phyloP scores from a whole-genome alignment of 2,888 invertebrate genomes.

The Petrolisthes cinctipes region DNA sequence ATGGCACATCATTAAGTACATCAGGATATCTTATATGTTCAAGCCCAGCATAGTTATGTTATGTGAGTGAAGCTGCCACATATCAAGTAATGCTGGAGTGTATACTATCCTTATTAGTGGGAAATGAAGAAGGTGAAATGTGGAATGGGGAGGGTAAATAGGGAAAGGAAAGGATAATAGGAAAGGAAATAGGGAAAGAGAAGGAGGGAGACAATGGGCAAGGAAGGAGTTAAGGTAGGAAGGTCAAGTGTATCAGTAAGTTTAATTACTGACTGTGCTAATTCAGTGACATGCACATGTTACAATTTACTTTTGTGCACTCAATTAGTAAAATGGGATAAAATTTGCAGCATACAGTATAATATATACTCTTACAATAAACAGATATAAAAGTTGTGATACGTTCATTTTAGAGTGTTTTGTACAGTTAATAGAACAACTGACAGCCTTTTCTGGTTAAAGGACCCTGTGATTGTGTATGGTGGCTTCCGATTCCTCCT shows the following conservation, averaged over 20 bases:
- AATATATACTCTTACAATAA: slow-evolving; percentile 50
- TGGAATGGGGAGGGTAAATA: slow-evolving; percentile 11
- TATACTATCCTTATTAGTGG: background rate
- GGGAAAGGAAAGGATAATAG: background rate
- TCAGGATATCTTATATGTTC: slow-evolving; percentile 51
- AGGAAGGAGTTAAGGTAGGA: background rate
- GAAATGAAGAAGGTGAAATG: too few relatives aligned
- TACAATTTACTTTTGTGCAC: slow-evolving; percentile 30
- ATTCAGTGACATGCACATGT: slow-evolving; percentile 15
- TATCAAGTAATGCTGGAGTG: slow-evolving; percentile 29
- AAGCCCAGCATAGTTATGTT: slow-evolving; percentile 25
- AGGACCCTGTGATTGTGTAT: too few relatives aligned
- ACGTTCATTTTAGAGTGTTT: slow-evolving; percentile 41
- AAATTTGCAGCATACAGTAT: slow-evolving; percentile 57
- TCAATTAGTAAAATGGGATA: slow-evolving; percentile 53
- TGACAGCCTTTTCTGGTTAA: slow-evolving; percentile 30
- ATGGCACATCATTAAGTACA: slow-evolving; percentile 60
- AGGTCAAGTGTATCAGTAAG: background rate
- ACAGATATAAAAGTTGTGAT: slow-evolving; percentile 56
- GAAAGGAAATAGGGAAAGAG: background rate
- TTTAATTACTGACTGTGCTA: slow-evolving; percentile 45
- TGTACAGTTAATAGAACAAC: slow-evolving; percentile 55
- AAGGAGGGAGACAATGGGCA: background rate
- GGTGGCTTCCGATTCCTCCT: too few relatives aligned
- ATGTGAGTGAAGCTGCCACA: slow-evolving; percentile 53